A percentile compares a stretch with the other conserved stretches of the same genome.
These are phyloP conservation scores for Formica selysi DNA, from an alignment of 1,140 invertebrate genomes.

Conservation along the genomic window DNA sequence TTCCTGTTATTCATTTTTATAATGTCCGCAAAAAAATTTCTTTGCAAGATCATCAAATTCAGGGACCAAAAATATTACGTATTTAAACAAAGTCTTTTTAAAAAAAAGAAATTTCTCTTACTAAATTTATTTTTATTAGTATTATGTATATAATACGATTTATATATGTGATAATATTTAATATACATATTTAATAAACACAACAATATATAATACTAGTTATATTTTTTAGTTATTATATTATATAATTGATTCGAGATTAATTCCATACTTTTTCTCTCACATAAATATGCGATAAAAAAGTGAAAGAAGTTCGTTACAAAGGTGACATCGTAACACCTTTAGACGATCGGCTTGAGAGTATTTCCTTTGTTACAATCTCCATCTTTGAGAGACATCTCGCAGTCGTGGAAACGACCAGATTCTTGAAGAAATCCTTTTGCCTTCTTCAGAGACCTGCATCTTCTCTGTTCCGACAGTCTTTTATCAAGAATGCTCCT, in stretches of 20 bases:
- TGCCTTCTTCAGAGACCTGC: conserved; percentile 33
- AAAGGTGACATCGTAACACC: conserved; percentile 50
- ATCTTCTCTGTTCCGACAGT: conserved; percentile 50
- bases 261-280: not conserved
- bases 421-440: conserved; percentile 57
- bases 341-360: conserved; percentile 49
- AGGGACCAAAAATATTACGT: not conserved
- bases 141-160: not conserved
- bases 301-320: conserved; percentile 30
- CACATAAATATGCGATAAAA: conserved; percentile 18
- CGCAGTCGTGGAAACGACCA: conserved; percentile 58
- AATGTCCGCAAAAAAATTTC: not conserved
- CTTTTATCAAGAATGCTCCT: conserved; percentile 53
- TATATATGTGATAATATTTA: not conserved
- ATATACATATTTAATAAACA: not conserved
- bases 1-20: conserved; percentile 6
- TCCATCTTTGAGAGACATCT: conserved; percentile 61
- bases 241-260: not conserved
- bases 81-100: not conserved
- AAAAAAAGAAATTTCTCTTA: not conserved
- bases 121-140: not conserved
- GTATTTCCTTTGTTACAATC: conserved; percentile 62
- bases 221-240: not conserved
- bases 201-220: not conserved
- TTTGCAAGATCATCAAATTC: not conserved